Percentiles rank a stretch among this genome's conserved stretches.
phyloP scores from a whole-genome alignment of 2,797 vertebrate genomes.

The Phalloptychus januarius region DNA sequence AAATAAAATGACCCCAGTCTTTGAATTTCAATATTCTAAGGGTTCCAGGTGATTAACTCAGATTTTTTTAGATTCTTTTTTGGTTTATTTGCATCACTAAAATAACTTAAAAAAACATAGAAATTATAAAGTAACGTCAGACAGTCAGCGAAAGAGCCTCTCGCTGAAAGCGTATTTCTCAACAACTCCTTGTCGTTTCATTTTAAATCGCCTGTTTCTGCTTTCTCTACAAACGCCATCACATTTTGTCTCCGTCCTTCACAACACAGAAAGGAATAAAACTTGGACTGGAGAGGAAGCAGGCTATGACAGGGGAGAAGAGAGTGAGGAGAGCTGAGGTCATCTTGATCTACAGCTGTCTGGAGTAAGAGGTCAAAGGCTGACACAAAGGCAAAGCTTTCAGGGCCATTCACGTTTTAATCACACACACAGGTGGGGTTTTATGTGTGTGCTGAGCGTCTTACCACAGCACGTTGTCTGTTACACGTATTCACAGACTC shows the following conservation, averaged over 20 bases:
- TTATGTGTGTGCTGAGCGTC: not conserved
- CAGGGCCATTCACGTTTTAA: slow-evolving; percentile 24
- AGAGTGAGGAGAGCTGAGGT: slow-evolving; percentile 50
- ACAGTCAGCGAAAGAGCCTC: not conserved
- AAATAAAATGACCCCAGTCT: not conserved
- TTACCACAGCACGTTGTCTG: slow-evolving; percentile 9
- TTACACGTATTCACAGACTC: not conserved
- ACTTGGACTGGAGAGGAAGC: slow-evolving; percentile 17
- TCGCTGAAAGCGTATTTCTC: not conserved
- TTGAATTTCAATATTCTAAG: not conserved
- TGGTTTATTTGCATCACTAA: not conserved
- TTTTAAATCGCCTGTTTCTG: not conserved
- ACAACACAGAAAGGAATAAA: slow-evolving; percentile 1
- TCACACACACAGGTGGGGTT: slow-evolving; percentile 28
- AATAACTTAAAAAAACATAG: not conserved
- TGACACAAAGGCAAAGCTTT: slow-evolving; percentile 45
- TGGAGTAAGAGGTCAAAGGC: slow-evolving; percentile 46
- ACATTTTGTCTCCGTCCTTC: not conserved
- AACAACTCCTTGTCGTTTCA: not conserved
- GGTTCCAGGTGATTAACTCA: not conserved
- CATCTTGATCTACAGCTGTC: slow-evolving; percentile 57
- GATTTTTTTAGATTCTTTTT: slow-evolving; percentile 13
- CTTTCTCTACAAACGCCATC: not conserved
- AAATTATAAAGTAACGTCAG: not conserved
- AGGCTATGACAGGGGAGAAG: slow-evolving; percentile 26